Evolutionary conservation across 2,113 vertebrate genomes (phyloP).

Genomic region (Rhea pennata): DNA sequence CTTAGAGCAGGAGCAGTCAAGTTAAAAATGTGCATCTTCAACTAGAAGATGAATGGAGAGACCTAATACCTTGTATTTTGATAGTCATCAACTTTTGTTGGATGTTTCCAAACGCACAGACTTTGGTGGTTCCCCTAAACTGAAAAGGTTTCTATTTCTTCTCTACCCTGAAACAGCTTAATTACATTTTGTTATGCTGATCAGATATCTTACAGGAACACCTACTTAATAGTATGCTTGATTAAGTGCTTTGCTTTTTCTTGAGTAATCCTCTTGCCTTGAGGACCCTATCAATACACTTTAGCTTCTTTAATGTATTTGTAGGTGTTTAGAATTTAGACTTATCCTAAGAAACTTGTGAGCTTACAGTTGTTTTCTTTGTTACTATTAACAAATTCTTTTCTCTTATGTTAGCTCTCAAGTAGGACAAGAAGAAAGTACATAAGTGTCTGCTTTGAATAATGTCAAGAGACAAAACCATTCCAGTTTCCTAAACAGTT

Average conservation of each 20-base stretch:
- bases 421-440: background rate
- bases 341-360: background rate
- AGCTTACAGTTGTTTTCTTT: background rate
- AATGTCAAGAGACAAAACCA: background rate
- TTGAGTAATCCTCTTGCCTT: background rate
- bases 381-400: background rate
- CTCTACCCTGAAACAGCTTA: background rate
- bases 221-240: background rate
- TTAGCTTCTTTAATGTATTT: background rate
- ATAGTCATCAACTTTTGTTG: background rate
- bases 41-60: background rate
- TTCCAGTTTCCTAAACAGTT: background rate
- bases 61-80: accelerated
- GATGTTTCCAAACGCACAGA: background rate
- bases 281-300: background rate
- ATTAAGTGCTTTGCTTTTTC: background rate
- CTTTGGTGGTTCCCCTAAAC: background rate
- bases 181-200: background rate
- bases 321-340: background rate
- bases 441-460: background rate
- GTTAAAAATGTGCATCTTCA: background rate
- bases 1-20: background rate
- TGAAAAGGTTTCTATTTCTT: background rate
- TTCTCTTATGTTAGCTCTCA: background rate
- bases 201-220: background rate